These are phyloP conservation scores for Drepana arcuata DNA, from an alignment of 1,140 invertebrate species.

Conservation along the genomic window DNA sequence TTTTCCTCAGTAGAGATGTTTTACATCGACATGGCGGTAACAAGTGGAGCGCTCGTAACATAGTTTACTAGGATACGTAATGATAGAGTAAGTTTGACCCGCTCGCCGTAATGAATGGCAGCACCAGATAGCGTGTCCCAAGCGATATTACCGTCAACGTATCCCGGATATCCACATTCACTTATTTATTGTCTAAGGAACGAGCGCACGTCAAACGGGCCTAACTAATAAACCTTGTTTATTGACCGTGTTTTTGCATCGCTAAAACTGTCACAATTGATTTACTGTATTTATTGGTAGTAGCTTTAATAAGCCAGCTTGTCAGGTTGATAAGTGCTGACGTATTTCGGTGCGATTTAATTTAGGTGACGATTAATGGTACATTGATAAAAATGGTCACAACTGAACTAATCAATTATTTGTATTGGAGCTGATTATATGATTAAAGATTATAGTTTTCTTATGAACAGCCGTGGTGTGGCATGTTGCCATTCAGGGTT, in stretches of 20 bases:
- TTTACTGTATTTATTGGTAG: neutral
- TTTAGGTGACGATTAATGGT: no score
- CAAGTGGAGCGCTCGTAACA: slow-evolving; percentile 3
- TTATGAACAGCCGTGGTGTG: no score
- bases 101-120: slow-evolving; percentile 10
- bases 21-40: neutral
- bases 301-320: neutral
- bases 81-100: slow-evolving; percentile 15
- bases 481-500: no score
- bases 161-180: slow-evolving; percentile 33
- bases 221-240: slow-evolving; percentile 16
- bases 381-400: no score
- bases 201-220: slow-evolving; percentile 8
- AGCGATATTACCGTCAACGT: slow-evolving; percentile 14
- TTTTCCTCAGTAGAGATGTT: neutral
- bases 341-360: no score
- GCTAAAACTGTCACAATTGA: no score
- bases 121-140: slow-evolving; percentile 16
- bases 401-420: no score
- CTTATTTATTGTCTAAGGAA: slow-evolving; percentile 28
- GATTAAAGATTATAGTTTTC: no score
- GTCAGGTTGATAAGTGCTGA: no score
- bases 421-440: no score
- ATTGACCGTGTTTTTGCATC: slow-evolving; percentile 14
- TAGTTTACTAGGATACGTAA: slow-evolving; percentile 10